These are phyloP conservation scores for Ormyrus labotus DNA, from an alignment of 2,888 invertebrate genomes.

Conservation along the genomic window DNA sequence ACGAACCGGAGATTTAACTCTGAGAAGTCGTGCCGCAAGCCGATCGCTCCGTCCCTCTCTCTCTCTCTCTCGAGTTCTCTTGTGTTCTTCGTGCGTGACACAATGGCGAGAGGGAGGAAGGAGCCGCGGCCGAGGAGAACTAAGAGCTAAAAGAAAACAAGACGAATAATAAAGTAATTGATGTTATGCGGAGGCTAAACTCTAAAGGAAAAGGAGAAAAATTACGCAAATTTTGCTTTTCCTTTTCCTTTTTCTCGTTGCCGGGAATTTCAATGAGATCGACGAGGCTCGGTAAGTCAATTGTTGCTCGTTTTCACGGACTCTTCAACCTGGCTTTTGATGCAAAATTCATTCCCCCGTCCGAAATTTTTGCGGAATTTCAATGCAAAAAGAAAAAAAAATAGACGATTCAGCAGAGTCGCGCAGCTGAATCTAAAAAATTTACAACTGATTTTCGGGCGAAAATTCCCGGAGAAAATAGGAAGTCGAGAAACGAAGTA, in stretches of 20 bases:
- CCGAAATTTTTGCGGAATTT: too few relatives aligned
- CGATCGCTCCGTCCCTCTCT: constrained; percentile 9
- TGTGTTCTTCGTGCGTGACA: not conserved
- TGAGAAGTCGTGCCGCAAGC: constrained; percentile 48
- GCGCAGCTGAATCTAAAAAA: too few relatives aligned
- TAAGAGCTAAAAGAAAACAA: constrained; percentile 25
- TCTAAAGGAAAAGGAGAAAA: constrained; percentile 16
- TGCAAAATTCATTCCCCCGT: too few relatives aligned
- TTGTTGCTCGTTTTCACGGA: too few relatives aligned
- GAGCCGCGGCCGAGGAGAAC: not conserved
- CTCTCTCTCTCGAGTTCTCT: not conserved
- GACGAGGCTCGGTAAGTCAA: too few relatives aligned
- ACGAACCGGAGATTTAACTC: constrained; percentile 62
- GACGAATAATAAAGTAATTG: constrained; percentile 55
- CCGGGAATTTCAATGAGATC: too few relatives aligned
- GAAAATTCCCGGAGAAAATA: too few relatives aligned
- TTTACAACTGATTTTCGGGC: too few relatives aligned
- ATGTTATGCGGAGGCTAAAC: constrained; percentile 38
- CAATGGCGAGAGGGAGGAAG: constrained; percentile 24
- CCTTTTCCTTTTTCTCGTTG: not conserved
- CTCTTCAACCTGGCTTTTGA: too few relatives aligned
- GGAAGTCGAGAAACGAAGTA: not conserved
- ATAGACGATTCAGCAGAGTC: too few relatives aligned
- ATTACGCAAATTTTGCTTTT: constrained; percentile 1
- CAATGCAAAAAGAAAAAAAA: too few relatives aligned